These are phyloP conservation scores for Lepidocyrtoides sp. DNA, from an alignment of 2,888 invertebrate genomes.

Conservation along the genomic window DNA sequence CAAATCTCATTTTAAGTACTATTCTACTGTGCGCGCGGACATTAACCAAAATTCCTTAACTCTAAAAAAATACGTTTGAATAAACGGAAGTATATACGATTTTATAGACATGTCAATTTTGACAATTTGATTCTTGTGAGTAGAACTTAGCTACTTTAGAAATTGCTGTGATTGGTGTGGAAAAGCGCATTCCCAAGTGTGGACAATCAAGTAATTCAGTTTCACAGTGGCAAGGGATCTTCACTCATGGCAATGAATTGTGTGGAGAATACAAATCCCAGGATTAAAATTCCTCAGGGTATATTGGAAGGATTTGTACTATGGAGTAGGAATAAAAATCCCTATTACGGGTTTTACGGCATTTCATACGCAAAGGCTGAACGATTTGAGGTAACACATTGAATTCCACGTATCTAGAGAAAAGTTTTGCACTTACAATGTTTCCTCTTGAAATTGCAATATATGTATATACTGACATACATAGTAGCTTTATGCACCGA, in stretches of 20 bases:
- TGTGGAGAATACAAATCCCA: conserved; percentile 5
- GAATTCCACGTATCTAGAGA: too few species aligned
- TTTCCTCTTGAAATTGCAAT: neutral
- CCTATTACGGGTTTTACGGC: conserved; percentile 78
- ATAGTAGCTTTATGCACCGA: neutral
- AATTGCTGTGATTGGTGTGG: too few species aligned
- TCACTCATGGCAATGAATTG: conserved; percentile 56
- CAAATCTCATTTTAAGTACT: neutral
- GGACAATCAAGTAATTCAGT: too few species aligned
- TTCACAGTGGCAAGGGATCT: too few species aligned
- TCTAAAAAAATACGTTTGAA: too few species aligned
- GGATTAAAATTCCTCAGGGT: conserved; percentile 78
- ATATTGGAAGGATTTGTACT: conserved; percentile 74
- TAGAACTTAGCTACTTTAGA: too few species aligned
- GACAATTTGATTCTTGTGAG: too few species aligned
- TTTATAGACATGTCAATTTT: neutral
- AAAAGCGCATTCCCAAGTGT: too few species aligned
- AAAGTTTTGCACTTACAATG: too few species aligned
- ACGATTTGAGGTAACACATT: conserved; percentile 80
- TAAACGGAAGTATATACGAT: too few species aligned
- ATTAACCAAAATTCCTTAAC: too few species aligned
- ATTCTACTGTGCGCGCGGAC: neutral
- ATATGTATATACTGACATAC: neutral
- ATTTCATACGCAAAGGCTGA: conserved; percentile 77
- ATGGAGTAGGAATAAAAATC: conserved; percentile 63